These are phyloP conservation scores for Heteromormyrus szaboi DNA, from an alignment of 2,797 vertebrate species.

Conservation along the genomic window DNA sequence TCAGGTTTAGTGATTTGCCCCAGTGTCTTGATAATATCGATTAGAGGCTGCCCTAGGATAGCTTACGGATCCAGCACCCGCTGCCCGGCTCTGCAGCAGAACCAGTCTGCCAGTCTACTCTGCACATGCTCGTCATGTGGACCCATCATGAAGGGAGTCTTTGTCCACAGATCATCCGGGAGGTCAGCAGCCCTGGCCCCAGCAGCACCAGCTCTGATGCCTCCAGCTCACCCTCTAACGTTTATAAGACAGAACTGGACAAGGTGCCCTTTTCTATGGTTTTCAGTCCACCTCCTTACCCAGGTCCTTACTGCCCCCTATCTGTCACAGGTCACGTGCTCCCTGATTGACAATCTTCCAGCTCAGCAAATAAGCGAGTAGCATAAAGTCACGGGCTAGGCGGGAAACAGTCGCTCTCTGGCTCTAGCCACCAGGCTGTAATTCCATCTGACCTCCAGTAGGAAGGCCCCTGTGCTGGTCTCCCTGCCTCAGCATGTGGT, in stretches of 20 bases:
- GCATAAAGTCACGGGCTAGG: neutral
- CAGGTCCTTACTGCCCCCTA: neutral
- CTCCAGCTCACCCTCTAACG: constrained; percentile 56
- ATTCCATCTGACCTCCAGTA: constrained; percentile 15
- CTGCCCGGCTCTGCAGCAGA: neutral
- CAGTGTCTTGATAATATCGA: neutral
- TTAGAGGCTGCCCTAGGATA: neutral
- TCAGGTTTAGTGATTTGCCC: neutral
- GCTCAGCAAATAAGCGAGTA: neutral
- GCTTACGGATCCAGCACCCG: neutral
- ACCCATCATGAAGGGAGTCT: neutral
- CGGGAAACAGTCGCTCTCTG: neutral
- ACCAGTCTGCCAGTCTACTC: neutral
- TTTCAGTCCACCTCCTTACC: neutral
- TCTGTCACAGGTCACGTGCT: neutral
- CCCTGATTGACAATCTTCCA: neutral
- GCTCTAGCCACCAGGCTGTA: neutral
- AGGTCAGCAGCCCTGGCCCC: constrained; percentile 53
- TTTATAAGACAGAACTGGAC: constrained; percentile 58
- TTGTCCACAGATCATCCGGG: constrained; percentile 66
- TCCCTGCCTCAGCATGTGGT: neutral
- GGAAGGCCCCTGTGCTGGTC: neutral
- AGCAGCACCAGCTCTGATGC: constrained; percentile 36
- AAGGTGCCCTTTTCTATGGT: constrained; percentile 48
- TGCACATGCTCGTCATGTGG: neutral